Conservation (phyloP, 2,888 invertebrate genomes). For the Loripinus fragilis region DNA sequence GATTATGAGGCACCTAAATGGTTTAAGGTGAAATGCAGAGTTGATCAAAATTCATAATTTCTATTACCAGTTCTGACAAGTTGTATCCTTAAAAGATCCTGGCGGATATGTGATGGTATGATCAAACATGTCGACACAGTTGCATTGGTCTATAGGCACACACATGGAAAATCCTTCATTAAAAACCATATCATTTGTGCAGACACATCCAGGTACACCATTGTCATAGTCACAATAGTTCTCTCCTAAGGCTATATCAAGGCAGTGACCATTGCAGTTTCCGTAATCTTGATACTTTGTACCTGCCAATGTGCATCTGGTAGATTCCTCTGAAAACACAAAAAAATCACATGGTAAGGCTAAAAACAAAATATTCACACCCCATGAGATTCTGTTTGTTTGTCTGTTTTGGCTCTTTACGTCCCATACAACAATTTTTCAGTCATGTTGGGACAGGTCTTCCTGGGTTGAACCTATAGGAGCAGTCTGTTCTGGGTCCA, state of each 20-base stretch:
- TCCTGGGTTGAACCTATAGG: too few species aligned
- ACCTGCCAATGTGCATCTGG: not conserved
- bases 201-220: not conserved
- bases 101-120: not conserved
- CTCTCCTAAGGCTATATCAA: not conserved
- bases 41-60: too few species aligned
- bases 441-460: too few species aligned
- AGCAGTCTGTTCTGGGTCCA: too few species aligned
- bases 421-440: too few species aligned
- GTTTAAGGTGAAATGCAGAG: too few species aligned
- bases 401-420: too few species aligned
- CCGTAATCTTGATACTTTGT: not conserved
- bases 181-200: not conserved
- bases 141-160: not conserved
- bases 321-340: not conserved
- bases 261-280: not conserved
- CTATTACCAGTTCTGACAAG: not conserved
- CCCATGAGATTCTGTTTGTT: too few species aligned
- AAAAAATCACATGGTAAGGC: too few species aligned
- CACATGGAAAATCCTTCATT: conserved; percentile 4
- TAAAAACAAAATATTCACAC: too few species aligned
- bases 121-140: not conserved
- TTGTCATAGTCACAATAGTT: not conserved
- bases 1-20: too few species aligned
- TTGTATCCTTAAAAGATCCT: not conserved